phyloP scores from a whole-genome alignment of 2,113 vertebrate genomes.

The Conger conger region DNA sequence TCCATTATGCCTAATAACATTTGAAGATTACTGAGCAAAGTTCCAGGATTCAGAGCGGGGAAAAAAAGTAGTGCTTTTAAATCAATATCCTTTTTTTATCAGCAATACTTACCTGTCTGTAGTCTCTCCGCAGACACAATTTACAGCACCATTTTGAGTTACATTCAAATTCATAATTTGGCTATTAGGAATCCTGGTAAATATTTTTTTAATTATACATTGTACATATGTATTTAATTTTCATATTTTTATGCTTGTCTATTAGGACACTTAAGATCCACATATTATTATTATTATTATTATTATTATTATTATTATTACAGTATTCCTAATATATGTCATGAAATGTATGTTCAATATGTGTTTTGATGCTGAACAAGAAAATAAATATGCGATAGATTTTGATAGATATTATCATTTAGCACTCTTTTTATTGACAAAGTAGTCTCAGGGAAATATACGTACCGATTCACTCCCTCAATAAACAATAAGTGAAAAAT shows the following conservation, averaged over 20 bases:
- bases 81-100: slow-evolving; percentile 47
- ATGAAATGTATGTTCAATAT: not conserved
- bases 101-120: slow-evolving; percentile 6
- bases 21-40: slow-evolving; percentile 82
- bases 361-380: not conserved
- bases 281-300: slow-evolving; percentile 5
- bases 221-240: no score
- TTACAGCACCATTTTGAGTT: slow-evolving; percentile 9
- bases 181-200: not conserved
- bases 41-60: slow-evolving; percentile 79
- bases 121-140: slow-evolving; percentile 21
- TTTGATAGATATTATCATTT: no score
- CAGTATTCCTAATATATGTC: not conserved
- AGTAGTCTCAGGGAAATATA: not conserved
- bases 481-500: not conserved
- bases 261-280: no score
- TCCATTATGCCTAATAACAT: slow-evolving; percentile 85
- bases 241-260: no score
- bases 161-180: not conserved
- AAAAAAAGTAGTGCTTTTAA: slow-evolving; percentile 80
- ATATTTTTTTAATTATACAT: not conserved
- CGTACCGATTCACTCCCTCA: not conserved
- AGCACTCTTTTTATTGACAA: no score
- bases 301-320: not conserved
- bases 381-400: not conserved